A percentile compares a stretch with the other conserved stretches of the same genome.
Evolutionary conservation across 2,888 invertebrate species (phyloP).

Genomic region (Synergus itoensis): DNA sequence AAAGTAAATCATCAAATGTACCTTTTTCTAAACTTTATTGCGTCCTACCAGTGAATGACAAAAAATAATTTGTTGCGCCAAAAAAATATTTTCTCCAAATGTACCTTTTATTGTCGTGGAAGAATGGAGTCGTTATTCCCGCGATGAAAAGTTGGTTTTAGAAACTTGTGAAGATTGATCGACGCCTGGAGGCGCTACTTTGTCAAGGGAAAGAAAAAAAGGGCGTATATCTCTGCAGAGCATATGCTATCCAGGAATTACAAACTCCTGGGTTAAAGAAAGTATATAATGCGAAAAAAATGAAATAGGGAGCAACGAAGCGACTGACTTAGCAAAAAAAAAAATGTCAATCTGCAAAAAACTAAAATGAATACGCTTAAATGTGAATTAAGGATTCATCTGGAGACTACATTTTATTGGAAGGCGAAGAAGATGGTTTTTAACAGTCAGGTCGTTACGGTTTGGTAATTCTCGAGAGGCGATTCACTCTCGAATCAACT

Average conservation of each 20-base stretch:
- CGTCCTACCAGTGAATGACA: no score
- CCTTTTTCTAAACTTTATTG: no score
- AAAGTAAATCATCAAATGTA: no score
- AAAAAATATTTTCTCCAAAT: background rate
- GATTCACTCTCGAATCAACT: no score
- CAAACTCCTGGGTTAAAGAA: slow-evolving; percentile 17
- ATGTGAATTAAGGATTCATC: no score
- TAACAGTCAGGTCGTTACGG: background rate
- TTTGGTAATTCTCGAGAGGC: no score
- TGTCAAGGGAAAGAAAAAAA: slow-evolving; percentile 29
- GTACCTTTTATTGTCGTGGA: slow-evolving; percentile 7
- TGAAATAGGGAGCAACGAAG: slow-evolving; percentile 8
- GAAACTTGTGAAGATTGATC: slow-evolving; percentile 33
- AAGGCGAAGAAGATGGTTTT: background rate
- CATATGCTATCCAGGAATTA: slow-evolving; percentile 37
- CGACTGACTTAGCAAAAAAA: slow-evolving; percentile 21
- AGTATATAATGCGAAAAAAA: slow-evolving; percentile 2
- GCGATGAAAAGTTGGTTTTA: slow-evolving; percentile 28
- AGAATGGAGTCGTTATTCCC: background rate
- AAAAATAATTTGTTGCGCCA: background rate
- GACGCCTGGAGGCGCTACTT: slow-evolving; percentile 30
- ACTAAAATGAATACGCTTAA: background rate
- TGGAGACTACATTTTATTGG: no score
- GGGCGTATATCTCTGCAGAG: slow-evolving; percentile 5
- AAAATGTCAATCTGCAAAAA: background rate